Evolutionary conservation across 2,113 vertebrate genomes (phyloP).

Genomic region (Eurystomus gularis): DNA sequence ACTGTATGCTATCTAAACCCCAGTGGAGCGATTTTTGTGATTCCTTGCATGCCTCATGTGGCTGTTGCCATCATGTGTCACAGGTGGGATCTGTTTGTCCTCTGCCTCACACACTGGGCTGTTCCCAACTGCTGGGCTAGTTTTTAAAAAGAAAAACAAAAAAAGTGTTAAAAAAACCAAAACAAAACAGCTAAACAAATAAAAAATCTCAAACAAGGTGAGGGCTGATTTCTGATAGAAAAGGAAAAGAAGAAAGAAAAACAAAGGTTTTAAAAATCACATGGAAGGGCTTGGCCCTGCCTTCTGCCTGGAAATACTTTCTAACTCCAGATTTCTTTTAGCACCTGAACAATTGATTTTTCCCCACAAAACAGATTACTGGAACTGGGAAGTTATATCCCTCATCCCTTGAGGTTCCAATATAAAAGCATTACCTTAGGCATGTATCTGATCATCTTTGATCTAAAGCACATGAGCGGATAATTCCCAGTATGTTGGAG

Average conservation of each 20-base stretch:
- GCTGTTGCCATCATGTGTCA: rapidly evolving
- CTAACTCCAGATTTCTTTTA: background rate
- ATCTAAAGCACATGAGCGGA: background rate
- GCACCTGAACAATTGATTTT: background rate
- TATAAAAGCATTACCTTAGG: background rate
- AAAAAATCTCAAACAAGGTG: too few relatives aligned
- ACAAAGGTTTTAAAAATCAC: rapidly evolving
- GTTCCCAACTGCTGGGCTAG: background rate
- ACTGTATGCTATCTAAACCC: rapidly evolving
- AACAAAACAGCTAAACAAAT: background rate
- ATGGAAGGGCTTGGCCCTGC: background rate
- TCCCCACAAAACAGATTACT: background rate
- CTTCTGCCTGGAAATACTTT: background rate
- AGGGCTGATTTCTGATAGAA: background rate
- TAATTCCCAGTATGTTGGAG: background rate
- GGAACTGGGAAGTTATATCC: background rate
- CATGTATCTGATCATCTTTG: background rate
- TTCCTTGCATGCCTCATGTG: rapidly evolving
- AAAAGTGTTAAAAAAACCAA: background rate
- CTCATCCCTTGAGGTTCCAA: background rate
- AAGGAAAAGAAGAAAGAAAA: background rate
- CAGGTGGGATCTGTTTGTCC: background rate
- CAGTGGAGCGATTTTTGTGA: rapidly evolving
- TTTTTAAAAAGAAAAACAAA: background rate
- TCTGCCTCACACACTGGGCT: rapidly evolving